Percentiles rank a stretch among this genome's conserved stretches.
phyloP scores from a whole-genome alignment of 2,113 vertebrate species.

The Haliaeetus leucogaster region DNA sequence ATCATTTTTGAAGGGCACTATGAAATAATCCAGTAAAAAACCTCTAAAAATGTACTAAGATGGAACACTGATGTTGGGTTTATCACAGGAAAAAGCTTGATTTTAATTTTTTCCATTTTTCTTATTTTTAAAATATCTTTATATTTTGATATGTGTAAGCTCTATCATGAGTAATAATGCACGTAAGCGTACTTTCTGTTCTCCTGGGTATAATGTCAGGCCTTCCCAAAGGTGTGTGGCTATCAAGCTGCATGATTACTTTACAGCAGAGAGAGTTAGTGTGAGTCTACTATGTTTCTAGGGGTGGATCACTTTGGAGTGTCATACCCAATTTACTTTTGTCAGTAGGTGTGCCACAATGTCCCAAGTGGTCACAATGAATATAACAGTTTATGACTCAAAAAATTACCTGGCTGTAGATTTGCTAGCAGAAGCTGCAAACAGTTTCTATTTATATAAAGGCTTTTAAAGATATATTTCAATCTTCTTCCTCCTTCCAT shows the following conservation, averaged over 20 bases:
- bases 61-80: background rate
- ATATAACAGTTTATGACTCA: background rate
- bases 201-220: background rate
- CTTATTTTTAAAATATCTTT: background rate
- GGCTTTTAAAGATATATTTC: background rate
- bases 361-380: background rate
- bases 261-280: background rate
- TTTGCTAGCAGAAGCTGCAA: background rate
- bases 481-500: accelerated
- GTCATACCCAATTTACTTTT: background rate
- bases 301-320: too few species aligned
- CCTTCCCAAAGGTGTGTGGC: background rate
- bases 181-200: accelerated
- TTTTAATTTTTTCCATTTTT: background rate
- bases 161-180: background rate
- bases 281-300: background rate
- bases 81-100: background rate
- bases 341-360: background rate
- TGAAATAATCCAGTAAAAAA: background rate
- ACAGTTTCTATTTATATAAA: background rate
- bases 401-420: background rate
- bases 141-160: background rate
- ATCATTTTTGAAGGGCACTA: background rate
- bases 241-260: background rate
- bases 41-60: background rate